Evolutionary conservation across 2,888 invertebrate species (phyloP).

Genomic region (Coelopa pilipes): DNA sequence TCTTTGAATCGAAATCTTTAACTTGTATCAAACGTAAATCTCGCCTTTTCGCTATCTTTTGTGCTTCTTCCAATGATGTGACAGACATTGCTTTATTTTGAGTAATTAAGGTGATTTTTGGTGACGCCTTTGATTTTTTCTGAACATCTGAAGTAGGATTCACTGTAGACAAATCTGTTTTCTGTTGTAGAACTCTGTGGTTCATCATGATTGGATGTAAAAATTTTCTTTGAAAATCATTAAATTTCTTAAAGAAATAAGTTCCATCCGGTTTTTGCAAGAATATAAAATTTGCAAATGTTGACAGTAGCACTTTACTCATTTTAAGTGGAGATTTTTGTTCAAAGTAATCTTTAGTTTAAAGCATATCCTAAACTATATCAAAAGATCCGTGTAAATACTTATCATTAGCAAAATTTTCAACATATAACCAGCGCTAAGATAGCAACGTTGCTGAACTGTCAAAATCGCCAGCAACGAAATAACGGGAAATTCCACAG

Average conservation of each 20-base stretch:
- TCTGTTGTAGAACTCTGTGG: not conserved
- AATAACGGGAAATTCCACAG: too few species aligned
- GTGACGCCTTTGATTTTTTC: slow-evolving; percentile 5
- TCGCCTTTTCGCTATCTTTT: slow-evolving; percentile 75
- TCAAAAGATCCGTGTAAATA: too few species aligned
- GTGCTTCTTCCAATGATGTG: slow-evolving; percentile 75
- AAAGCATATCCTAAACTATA: not conserved
- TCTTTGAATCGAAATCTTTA: slow-evolving; percentile 75
- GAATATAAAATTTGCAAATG: not conserved
- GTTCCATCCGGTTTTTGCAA: not conserved
- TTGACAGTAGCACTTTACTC: not conserved
- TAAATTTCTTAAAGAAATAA: not conserved
- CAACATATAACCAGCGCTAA: too few species aligned
- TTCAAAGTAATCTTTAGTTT: too few species aligned
- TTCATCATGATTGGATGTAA: not conserved
- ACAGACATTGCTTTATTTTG: slow-evolving; percentile 72
- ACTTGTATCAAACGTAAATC: slow-evolving; percentile 78
- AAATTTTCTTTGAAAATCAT: not conserved
- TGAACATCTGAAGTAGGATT: too few species aligned
- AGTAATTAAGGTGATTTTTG: slow-evolving; percentile 75
- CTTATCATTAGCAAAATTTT: too few species aligned
- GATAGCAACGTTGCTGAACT: too few species aligned
- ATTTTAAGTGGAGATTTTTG: not conserved
- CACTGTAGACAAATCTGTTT: not conserved
- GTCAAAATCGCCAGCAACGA: too few species aligned